Evolutionary conservation across 2,888 invertebrate genomes (phyloP), one percentile per base, ranked within the genome.

Genomic region (Acanthococcus lagerstroemiae): DNA sequence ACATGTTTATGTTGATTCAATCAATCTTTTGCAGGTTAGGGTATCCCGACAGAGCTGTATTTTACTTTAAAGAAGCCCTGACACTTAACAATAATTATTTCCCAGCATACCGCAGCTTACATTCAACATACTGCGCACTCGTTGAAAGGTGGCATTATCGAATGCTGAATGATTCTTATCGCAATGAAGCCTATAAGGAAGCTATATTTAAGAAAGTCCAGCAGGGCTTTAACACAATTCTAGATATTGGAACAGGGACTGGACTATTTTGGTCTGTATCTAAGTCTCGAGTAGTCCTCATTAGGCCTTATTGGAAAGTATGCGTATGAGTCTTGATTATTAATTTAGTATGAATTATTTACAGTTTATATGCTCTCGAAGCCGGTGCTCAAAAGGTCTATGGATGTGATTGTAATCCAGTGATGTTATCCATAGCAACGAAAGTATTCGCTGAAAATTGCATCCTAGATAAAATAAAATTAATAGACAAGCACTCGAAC

Each of bases 131-230:
- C 72, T 84, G 85, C 74, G 77, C 83, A 69, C 76, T 86, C 67
- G 81, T 90, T 50, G 86, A 87, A 68, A 77, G 88, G 58, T 90
- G 90, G 90, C 90, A 90, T 75, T 90, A 84, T 75, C 78, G 85
- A 67, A 90, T 90, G 90, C 75, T 90, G 25, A 91, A 90, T 77
- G 90, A 90, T 74, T 78, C 76, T 67, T 74, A 76, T 19, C 78
- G 90, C 50, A 90, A 91, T 76, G 74, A 78, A 66, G 80, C 83
- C 0, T 91, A 84, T 73, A 77, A 78, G 63, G 74, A 76, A 61
- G 89, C 88, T 0, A 84, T 90, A 68, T 72, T 73, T 19, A 77
- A 79, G 65, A 80, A 78, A 68, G 74, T 86, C 2, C 74, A 76
- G 4, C 71, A 75, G 26, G 80, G 80, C 17, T 78, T 76, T 69